Evolutionary conservation across 92 coral and sea anemone genomes (phyloP).

Genomic region (Anthopleura xanthogrammica): DNA sequence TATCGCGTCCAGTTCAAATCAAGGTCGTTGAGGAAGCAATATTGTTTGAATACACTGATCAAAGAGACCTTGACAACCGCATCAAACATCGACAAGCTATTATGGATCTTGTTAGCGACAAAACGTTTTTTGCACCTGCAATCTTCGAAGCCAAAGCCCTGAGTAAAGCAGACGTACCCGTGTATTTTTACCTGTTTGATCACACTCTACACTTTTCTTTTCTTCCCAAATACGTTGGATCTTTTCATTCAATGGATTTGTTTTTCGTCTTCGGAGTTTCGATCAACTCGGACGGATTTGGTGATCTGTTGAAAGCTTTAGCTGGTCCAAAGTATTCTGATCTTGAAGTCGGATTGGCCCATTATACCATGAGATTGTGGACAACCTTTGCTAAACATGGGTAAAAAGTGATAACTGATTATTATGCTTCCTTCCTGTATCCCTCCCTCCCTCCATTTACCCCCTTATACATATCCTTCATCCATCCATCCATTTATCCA

Average conservation of each 20-base stretch:
- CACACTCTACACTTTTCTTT: slow-evolving; percentile 12
- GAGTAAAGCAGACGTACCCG: slow-evolving; percentile 14
- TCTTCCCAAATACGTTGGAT: slow-evolving; percentile 18
- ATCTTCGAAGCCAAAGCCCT: slow-evolving; percentile 40
- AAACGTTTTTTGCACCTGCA: slow-evolving; percentile 46
- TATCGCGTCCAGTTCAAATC: slow-evolving; percentile 1
- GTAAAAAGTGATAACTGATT: slow-evolving; percentile 34
- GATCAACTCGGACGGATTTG: not conserved
- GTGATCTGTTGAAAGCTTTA: not conserved
- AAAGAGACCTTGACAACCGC: slow-evolving; percentile 29
- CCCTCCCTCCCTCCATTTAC: too few relatives aligned
- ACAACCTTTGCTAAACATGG: slow-evolving; percentile 83
- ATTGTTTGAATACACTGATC: slow-evolving; percentile 43
- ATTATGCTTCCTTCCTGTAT: too few relatives aligned
- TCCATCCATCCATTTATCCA: too few relatives aligned
- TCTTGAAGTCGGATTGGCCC: slow-evolving; percentile 41
- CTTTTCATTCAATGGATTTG: slow-evolving; percentile 14
- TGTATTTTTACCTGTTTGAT: slow-evolving; percentile 41
- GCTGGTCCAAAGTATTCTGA: slow-evolving; percentile 17
- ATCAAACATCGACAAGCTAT: slow-evolving; percentile 27
- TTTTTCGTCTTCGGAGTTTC: slow-evolving; percentile 13
- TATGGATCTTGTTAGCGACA: slow-evolving; percentile 31
- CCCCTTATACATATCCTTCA: too few relatives aligned
- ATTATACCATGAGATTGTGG: slow-evolving; percentile 67
- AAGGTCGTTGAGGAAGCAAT: slow-evolving; percentile 34